Evolutionary conservation across 2,797 vertebrate genomes (phyloP), one percentile per base, ranked within the genome.

Genomic region (Enteromius mattozi): DNA sequence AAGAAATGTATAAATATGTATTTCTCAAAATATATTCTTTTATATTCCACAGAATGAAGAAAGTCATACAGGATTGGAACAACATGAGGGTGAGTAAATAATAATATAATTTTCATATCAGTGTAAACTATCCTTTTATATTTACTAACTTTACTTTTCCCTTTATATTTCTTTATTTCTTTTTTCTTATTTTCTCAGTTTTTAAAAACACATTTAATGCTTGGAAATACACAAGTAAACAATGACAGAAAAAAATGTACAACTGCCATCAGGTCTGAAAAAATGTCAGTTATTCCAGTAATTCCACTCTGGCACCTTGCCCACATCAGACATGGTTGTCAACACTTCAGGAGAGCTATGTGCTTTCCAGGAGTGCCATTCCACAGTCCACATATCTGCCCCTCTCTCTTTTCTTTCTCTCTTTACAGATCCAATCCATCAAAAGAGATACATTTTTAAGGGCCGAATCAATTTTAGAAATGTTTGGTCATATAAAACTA

Each of bases 241-340:
- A 45, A 17, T 54, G 66, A 37, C 47, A n/a, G 4, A 45, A 78
- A 78, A 78, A 8, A 61, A 4, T 49, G 3, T 83, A 75, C 37
- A 86, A 76, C 77, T 75, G 85, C 74, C 54, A 69, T 81, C 47
- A 79, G 84, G 51, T 63, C 76, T 78, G 30, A 84, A 63, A 85
- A 86, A 78, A 87, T 86, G 16, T 86, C 80, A 89, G 74, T 71
- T 86, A 79, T 86, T 85, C 70, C 78, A 82, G 81, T 87, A 88
- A 87, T 79, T 76, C 65, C 89, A 88, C 78, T 56, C 87, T 78
- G 66, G 85, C 89, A 90, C 86, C 87, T 90, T 88, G 86, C 83
- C 86, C 85, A 84, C 80, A 90, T 90, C 89, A 90, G 89, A 86
- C 86, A 87, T 85, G 83, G 85, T 90, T 88, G 87, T 90, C 89